Base-by-base conservation (phyloP, 2,797 vertebrate genomes). In the Sphenopsis melanotis region DNA sequence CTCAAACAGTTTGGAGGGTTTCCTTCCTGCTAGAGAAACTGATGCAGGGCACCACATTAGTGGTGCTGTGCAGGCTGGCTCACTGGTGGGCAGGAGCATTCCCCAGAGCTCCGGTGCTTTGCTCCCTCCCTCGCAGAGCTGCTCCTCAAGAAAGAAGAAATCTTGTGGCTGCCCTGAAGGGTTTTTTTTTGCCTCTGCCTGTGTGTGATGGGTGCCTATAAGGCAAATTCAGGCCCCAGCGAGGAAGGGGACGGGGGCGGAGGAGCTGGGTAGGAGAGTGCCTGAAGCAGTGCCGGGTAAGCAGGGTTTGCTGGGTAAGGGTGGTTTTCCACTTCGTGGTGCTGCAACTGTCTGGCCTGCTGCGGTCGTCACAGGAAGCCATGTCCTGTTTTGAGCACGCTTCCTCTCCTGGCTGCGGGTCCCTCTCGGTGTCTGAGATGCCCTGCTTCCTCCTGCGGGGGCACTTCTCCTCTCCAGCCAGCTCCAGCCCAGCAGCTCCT, bases 251-350 rank as follows among this genome's bases (percentile, higher is more conserved):
- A 26, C 0, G 37, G 78, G 65, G 66, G 90, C 0, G 49, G 72
- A 95, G 63, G 56, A 47, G 13, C 26, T 26, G 64, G 49, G 81
- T 86, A 87, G 70, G 90, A 90, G 63, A 89, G 64, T 0, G 12
- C 92, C 90, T 30, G 60, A 60, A 81, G 91, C 78, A 30, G 6
- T 89, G 91, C 83, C 84, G 56, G 42, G 42, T 42, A 42, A 42
- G 42, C 42, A 42, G 42, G 60, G 89, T 83, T 93, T 95, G 86
- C 72, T 94, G 94, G 74, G 94, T 94, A 56, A 68, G 80, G 66
- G 70, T 84, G 77, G 77, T 77, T 96, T 97, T 89, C 69, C 65
- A 91, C 78, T 87, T 78, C 37, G 6, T 42, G 74, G 68, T 80
- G 80, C 90, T 93, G 92, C 72, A 90, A 75, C 72, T 39, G 78